Evolutionary conservation across 1,140 invertebrate species (phyloP).

Genomic region (Chionoecetes opilio): DNA sequence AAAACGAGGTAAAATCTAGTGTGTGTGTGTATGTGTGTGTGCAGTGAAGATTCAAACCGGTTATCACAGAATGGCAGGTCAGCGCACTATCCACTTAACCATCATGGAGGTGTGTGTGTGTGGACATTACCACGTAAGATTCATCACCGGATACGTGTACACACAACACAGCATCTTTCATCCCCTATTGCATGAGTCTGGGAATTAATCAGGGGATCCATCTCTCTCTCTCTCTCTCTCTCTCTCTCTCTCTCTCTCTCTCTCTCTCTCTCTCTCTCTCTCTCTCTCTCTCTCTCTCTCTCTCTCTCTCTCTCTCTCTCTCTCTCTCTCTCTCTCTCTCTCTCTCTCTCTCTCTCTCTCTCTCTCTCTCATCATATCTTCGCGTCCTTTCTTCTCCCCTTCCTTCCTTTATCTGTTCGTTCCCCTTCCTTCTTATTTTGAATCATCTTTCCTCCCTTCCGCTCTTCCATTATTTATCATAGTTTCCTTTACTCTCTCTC

Average conservation of each 20-base stretch:
- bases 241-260: slow-evolving; percentile 27
- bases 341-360: slow-evolving; percentile 18
- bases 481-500: not conserved
- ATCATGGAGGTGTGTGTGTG: too few species aligned
- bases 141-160: not conserved
- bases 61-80: too few species aligned
- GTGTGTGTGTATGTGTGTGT: too few species aligned
- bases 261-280: not conserved
- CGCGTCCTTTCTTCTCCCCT: not conserved
- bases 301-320: slow-evolving; percentile 14
- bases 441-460: slow-evolving; percentile 27
- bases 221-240: slow-evolving; percentile 24
- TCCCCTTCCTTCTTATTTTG: slow-evolving; percentile 29
- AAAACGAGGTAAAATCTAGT: too few species aligned
- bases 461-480: slow-evolving; percentile 3
- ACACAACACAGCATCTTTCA: not conserved
- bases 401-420: not conserved
- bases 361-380: slow-evolving; percentile 30
- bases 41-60: too few species aligned
- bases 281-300: slow-evolving; percentile 25
- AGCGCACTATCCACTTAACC: too few species aligned
- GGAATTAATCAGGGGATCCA: slow-evolving; percentile 5
- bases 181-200: not conserved
- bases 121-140: too few species aligned
- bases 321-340: slow-evolving; percentile 21